Evolutionary conservation across 1,140 invertebrate genomes (phyloP), one percentile per base, ranked within the genome.

Genomic region (Drosophila bocqueti): DNA sequence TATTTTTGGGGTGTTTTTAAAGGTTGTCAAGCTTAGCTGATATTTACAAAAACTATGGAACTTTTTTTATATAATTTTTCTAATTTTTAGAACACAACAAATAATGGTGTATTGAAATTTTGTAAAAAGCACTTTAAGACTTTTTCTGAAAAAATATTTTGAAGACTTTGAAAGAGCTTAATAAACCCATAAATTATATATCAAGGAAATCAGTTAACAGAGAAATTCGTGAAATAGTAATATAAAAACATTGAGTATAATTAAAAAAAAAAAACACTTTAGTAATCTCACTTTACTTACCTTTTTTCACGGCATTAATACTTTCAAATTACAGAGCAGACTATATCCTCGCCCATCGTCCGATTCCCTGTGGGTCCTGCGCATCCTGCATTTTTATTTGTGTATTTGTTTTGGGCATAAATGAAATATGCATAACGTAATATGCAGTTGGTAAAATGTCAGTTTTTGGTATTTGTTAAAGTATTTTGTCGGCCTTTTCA

Each of bases 361-460:
- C 31, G 4, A 29, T 54, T 45, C 34, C 55, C 72, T 26, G 47
- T 47, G 71, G 50, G 69, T 34, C 21, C 18, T 55, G 45, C 24
- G 52, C 42, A 49, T 57, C 47, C 46, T 57, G 40, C 24, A 59
- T 36, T 50, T 24, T 24, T 24, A 24, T 24, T 24, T 24, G 24
- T 59, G 45, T 57, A 57, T 73, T 73, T 77, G 52, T 79, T 69
- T 69, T 67, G 64, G 61, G 42, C 68, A 78, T 77, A 69, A 84
- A 84, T 84, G 73, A 80, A 84, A 81, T 84, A 85, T 84, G 77
- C 82, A 84, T 84, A 78, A 65, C 77, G 61, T 84, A 77, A 84
- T 84, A 84, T 84, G 60, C 77, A 81, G 82, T 81, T 77, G 77
- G 67, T 79, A 73, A 84, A 84, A 81, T 84, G 81, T 63, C 64